phyloP scores from a whole-genome alignment of 53 echinoderm and acorn worm species.

The Zoroaster sp. region DNA sequence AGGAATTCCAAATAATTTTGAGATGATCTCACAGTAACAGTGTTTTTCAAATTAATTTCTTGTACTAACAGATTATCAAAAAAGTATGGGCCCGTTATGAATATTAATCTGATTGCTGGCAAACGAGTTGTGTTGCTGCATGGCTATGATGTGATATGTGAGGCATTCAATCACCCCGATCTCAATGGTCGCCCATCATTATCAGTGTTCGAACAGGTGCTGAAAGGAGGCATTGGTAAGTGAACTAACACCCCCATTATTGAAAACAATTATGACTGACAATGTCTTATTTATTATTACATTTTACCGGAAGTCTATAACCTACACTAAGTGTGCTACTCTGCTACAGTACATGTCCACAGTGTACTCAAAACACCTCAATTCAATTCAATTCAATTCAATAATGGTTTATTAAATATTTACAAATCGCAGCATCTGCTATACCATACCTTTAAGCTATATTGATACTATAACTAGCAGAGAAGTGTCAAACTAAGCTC shows the following conservation, averaged over 20 bases:
- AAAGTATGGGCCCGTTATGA: slow-evolving; percentile 10
- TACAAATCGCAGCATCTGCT: too few species aligned
- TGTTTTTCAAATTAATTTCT: neutral
- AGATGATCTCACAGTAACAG: neutral
- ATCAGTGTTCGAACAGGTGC: slow-evolving; percentile 23
- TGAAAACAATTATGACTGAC: too few species aligned
- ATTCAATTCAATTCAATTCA: neutral
- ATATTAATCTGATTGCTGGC: slow-evolving; percentile 6
- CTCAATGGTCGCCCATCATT: slow-evolving; percentile 34
- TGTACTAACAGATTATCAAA: neutral
- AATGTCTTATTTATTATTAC: neutral
- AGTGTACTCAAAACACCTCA: neutral
- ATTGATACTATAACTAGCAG: too few species aligned
- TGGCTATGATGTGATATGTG: slow-evolving; percentile 28
- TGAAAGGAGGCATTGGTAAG: slow-evolving; percentile 20
- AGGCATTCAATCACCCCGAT: slow-evolving; percentile 7
- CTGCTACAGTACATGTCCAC: too few species aligned
- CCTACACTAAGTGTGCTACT: too few species aligned
- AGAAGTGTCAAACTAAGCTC: too few species aligned
- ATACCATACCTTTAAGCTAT: too few species aligned
- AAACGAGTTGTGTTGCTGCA: slow-evolving; percentile 13
- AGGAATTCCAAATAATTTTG: too few species aligned
- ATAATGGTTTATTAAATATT: neutral
- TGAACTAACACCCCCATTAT: too few species aligned
- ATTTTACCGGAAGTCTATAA: too few species aligned